These are phyloP conservation scores for Orestias chungarensis DNA, from an alignment of 2,797 vertebrate genomes.

Conservation along the genomic window DNA sequence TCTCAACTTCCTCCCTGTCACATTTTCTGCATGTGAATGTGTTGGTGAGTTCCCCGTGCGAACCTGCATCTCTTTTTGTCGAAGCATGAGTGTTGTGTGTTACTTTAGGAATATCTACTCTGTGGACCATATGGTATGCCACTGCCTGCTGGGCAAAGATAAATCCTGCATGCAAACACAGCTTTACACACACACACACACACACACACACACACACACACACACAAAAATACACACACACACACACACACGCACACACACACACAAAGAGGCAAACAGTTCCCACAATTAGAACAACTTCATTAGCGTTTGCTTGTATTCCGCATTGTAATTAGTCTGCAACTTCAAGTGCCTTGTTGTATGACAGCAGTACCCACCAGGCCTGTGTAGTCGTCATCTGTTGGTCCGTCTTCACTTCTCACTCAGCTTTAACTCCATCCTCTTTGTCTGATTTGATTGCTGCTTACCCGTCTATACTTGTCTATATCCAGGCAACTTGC, in stretches of 20 bases:
- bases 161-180: slow-evolving; percentile 71
- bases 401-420: slow-evolving; percentile 41
- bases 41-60: slow-evolving; percentile 24
- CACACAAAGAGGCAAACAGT: slow-evolving; percentile 20
- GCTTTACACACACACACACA: slow-evolving; percentile 28
- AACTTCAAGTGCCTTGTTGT: slow-evolving; percentile 61
- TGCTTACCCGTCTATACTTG: slow-evolving; percentile 55
- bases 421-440: slow-evolving; percentile 11
- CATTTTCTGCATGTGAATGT: slow-evolving; percentile 17
- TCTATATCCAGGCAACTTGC: slow-evolving; percentile 41
- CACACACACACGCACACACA: slow-evolving; percentile 16
- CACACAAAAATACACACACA: slow-evolving; percentile 18
- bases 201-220: slow-evolving; percentile 31
- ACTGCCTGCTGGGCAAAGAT: slow-evolving; percentile 76
- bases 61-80: slow-evolving; percentile 44
- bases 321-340: slow-evolving; percentile 62
- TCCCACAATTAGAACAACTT: slow-evolving; percentile 45
- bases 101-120: slow-evolving; percentile 71
- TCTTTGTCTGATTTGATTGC: slow-evolving; percentile 30
- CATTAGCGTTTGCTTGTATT: slow-evolving; percentile 47
- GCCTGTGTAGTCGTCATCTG: slow-evolving; percentile 51
- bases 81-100: slow-evolving; percentile 47
- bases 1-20: slow-evolving; percentile 35
- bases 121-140: slow-evolving; percentile 74
- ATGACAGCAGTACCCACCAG: slow-evolving; percentile 44